Percentiles rank a stretch among this genome's conserved stretches.
Evolutionary conservation across 1,140 invertebrate genomes (phyloP).

Genomic region (Asbolus verrucosus): DNA sequence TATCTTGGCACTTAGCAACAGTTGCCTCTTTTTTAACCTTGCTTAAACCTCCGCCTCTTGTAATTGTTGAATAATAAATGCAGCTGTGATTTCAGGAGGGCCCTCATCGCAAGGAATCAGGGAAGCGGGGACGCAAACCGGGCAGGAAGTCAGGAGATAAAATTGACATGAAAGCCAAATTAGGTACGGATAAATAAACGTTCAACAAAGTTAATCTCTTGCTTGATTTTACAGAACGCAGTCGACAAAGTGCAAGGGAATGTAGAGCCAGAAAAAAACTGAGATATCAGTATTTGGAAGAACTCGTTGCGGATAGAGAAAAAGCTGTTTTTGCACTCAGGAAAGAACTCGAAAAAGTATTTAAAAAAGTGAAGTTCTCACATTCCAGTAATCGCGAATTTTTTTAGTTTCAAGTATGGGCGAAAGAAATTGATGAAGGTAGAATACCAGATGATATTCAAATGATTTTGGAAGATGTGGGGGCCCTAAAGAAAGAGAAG

Average conservation of each 20-base stretch:
- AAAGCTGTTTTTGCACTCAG: slow-evolving; percentile 91
- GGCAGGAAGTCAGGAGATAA: slow-evolving; percentile 89
- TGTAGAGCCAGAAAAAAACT: slow-evolving; percentile 97
- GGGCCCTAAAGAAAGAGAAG: slow-evolving; percentile 72
- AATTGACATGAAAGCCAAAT: slow-evolving; percentile 93
- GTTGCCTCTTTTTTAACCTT: too few species aligned
- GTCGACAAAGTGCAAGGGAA: slow-evolving; percentile 96
- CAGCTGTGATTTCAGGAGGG: slow-evolving; percentile 66
- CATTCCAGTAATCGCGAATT: too few species aligned
- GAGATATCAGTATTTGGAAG: slow-evolving; percentile 96
- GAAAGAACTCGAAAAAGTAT: slow-evolving; percentile 91
- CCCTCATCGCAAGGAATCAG: slow-evolving; percentile 79
- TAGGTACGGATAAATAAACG: slow-evolving; percentile 68
- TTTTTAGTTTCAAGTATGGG: slow-evolving; percentile 88
- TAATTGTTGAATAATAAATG: neutral
- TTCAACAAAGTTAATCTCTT: slow-evolving; percentile 9
- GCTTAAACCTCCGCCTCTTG: too few species aligned
- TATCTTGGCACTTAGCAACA: too few species aligned
- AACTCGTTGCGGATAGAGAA: slow-evolving; percentile 92
- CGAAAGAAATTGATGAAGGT: slow-evolving; percentile 82
- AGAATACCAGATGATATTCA: slow-evolving; percentile 81
- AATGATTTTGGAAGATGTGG: slow-evolving; percentile 77
- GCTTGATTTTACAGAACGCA: slow-evolving; percentile 79
- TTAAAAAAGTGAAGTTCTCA: too few species aligned
- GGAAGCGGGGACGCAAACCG: slow-evolving; percentile 89